phyloP scores from a whole-genome alignment of 2,113 vertebrate species.

The Trinectes maculatus region DNA sequence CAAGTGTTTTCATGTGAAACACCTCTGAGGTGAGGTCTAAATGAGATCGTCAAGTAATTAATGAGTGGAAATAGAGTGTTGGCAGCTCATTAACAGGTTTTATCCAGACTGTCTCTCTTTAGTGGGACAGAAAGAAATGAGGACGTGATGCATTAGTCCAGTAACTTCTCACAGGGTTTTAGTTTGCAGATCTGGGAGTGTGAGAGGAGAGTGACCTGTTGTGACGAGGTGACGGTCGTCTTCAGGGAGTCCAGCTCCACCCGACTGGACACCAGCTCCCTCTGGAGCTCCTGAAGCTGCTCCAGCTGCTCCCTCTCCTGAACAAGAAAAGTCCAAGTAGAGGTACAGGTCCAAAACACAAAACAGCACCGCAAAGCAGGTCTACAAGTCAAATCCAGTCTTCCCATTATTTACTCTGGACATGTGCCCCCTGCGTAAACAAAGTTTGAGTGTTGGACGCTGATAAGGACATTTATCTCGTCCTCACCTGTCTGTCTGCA shows the following conservation, averaged over 20 bases:
- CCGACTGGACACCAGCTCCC: slow-evolving; percentile 87
- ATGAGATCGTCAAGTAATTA: neutral
- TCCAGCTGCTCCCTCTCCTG: slow-evolving; percentile 90
- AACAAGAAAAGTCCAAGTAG: neutral
- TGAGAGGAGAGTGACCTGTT: slow-evolving; percentile 80
- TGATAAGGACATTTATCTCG: neutral
- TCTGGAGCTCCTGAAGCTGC: slow-evolving; percentile 87
- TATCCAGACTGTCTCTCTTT: slow-evolving; percentile 12
- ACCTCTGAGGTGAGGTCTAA: neutral
- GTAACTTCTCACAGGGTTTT: neutral
- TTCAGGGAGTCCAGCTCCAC: slow-evolving; percentile 87
- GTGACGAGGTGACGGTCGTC: slow-evolving; percentile 80
- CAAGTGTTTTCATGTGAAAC: neutral
- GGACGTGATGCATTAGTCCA: too few species aligned
- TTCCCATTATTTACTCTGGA: too few species aligned
- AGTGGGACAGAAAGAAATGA: neutral
- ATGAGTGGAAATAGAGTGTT: neutral
- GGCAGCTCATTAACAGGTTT: slow-evolving; percentile 7
- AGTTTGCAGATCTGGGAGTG: neutral
- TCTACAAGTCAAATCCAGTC: too few species aligned
- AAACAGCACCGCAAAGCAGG: too few species aligned
- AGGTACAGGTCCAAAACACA: too few species aligned
- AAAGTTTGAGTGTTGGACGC: neutral
- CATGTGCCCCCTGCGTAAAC: neutral
- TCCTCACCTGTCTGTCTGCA: slow-evolving; percentile 86